phyloP scores from a whole-genome alignment of 1,140 invertebrate species.

The Achatina immaculata region DNA sequence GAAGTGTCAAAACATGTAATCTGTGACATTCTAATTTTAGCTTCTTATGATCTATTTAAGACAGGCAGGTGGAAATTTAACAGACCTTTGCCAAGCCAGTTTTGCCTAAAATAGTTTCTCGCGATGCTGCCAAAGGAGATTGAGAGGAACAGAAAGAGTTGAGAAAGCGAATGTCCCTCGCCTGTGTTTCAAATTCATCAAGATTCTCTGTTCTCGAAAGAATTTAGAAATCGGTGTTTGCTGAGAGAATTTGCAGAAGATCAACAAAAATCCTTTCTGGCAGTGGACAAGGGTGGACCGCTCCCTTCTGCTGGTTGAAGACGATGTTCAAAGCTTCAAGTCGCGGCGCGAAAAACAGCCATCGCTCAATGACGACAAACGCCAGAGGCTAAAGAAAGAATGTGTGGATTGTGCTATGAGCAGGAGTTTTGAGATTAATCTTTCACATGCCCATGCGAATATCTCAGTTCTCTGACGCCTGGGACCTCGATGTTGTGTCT shows the following conservation, averaged over 20 bases:
- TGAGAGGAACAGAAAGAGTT: neutral
- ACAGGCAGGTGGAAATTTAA: neutral
- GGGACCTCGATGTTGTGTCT: too few relatives aligned
- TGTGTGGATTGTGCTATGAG: neutral
- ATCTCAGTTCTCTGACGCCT: neutral
- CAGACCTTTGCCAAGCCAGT: neutral
- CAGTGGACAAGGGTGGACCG: neutral
- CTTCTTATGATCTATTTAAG: neutral
- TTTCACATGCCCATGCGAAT: neutral
- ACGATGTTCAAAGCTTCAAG: neutral
- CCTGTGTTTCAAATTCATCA: neutral
- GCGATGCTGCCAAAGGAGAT: neutral
- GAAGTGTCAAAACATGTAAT: neutral
- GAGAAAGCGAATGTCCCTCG: neutral
- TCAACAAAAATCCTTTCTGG: neutral
- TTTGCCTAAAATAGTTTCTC: neutral
- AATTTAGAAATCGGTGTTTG: neutral
- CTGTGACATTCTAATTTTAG: neutral
- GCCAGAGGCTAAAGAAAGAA: neutral
- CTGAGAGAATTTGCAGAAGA: neutral
- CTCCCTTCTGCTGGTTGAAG: neutral
- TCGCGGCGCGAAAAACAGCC: neutral
- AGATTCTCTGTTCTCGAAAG: neutral
- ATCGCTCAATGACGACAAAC: neutral
- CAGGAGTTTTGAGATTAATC: neutral